Conservation (phyloP, 2,113 vertebrate genomes). For the Prionailurus viverrinus region DNA sequence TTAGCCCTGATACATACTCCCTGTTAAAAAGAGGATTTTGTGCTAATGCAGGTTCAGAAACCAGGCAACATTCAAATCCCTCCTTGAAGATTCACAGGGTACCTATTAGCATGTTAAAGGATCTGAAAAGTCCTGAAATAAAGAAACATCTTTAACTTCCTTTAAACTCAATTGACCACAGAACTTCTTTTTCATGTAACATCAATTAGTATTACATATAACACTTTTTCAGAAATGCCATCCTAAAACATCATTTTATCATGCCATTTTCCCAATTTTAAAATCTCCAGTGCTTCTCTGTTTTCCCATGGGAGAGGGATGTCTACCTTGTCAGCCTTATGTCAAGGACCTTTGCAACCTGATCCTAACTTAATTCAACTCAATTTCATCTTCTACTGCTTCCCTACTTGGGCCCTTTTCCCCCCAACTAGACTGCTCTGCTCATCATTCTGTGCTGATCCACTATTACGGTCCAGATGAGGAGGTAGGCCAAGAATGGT, state of each 20-base stretch:
- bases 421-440: neutral
- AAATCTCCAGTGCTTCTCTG: neutral
- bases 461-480: neutral
- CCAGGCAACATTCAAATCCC: neutral
- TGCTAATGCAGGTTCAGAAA: constrained; percentile 2
- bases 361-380: neutral
- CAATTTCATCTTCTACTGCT: neutral
- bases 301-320: neutral
- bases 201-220: constrained; percentile 5
- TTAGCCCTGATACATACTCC: neutral
- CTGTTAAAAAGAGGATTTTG: constrained; percentile 25
- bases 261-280: neutral
- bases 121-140: constrained; percentile 17
- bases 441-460: neutral
- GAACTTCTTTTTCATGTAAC: neutral
- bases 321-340: neutral
- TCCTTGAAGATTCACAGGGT: constrained; percentile 3
- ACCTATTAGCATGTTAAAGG: constrained; percentile 17
- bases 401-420: neutral
- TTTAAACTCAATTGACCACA: constrained; percentile 16
- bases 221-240: neutral
- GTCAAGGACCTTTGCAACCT: neutral
- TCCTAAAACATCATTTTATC: neutral
- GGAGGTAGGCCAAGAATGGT: neutral
- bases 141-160: constrained; percentile 12